A percentile compares a stretch with the other conserved stretches of the same genome.
phyloP scores from a whole-genome alignment of 2,797 vertebrate species.

The Phrynocephalus vlangalii region DNA sequence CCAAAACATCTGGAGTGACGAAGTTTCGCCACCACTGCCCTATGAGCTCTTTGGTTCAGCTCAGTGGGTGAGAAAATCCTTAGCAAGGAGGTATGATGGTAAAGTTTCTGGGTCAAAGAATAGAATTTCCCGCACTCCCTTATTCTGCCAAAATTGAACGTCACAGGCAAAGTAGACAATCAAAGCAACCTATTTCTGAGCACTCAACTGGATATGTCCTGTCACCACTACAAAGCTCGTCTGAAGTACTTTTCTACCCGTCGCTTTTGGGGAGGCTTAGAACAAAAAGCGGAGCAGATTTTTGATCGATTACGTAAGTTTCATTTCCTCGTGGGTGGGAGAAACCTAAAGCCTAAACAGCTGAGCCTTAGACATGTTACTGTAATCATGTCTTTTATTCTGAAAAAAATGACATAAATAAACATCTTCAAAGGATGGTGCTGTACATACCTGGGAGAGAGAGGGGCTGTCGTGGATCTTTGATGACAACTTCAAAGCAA shows the following conservation, averaged over 20 bases:
- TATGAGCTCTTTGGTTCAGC: too few relatives aligned
- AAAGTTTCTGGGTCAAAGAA: background rate
- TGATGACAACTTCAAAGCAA: constrained; percentile 64
- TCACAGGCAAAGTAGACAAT: background rate
- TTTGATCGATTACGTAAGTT: constrained; percentile 60
- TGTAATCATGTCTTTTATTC: constrained; percentile 56
- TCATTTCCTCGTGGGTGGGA: constrained; percentile 41
- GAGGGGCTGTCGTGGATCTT: constrained; percentile 55
- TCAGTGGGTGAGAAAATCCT: too few relatives aligned
- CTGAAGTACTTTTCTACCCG: constrained; percentile 54
- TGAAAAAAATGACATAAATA: constrained; percentile 65
- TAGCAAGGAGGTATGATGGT: too few relatives aligned
- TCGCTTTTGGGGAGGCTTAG: constrained; percentile 52
- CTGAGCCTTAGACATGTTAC: constrained; percentile 58
- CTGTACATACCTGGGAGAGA: constrained; percentile 54
- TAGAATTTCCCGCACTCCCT: background rate
- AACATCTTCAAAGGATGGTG: constrained; percentile 61
- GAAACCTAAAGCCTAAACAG: constrained; percentile 45
- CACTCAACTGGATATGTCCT: constrained; percentile 50
- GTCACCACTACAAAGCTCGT: constrained; percentile 55
- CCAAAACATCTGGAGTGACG: too few relatives aligned
- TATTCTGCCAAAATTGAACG: background rate
- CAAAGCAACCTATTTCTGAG: constrained; percentile 49
- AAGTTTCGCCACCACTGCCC: too few relatives aligned
- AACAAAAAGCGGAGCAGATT: constrained; percentile 59